These are phyloP conservation scores for Reticulitermes lucifugus DNA, from an alignment of 2,888 invertebrate genomes.

Conservation along the genomic window DNA sequence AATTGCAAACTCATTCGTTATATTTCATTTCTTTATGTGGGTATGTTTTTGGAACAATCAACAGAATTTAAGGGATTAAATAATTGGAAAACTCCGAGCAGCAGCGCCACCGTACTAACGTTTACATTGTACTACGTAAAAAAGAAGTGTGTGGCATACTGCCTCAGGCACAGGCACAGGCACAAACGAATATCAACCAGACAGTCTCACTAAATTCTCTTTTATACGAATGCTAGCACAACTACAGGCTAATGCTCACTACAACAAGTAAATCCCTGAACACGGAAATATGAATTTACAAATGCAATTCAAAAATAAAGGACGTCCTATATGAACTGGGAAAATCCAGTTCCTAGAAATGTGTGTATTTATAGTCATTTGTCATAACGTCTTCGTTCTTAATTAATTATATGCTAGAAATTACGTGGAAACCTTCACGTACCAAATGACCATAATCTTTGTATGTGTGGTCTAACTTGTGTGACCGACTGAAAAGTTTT, in stretches of 20 bases:
- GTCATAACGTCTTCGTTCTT: no score
- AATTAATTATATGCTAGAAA: no score
- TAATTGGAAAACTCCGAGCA: conserved; percentile 3
- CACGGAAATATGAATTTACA: not conserved
- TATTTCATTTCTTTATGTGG: not conserved
- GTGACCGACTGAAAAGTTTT: no score
- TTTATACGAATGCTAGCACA: not conserved
- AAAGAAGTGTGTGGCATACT: no score
- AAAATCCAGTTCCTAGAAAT: no score
- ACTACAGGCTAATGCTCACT: not conserved
- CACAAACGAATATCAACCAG: conserved; percentile 8
- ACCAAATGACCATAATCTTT: no score
- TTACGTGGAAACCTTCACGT: no score
- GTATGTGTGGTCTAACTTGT: no score
- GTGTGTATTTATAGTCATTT: no score
- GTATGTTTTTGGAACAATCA: not conserved
- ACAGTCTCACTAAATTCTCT: not conserved
- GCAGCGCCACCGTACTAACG: not conserved
- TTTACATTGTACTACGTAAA: not conserved
- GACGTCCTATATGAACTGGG: no score
- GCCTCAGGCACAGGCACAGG: no score
- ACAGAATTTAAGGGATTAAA: conserved; percentile 4
- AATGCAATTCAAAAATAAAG: no score
- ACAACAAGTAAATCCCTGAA: not conserved
- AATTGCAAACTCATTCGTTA: not conserved